Percentiles rank a stretch among this genome's conserved stretches.
These are phyloP conservation scores for Dermatemys mawii DNA, from an alignment of 2,113 vertebrate genomes.

Conservation along the genomic window DNA sequence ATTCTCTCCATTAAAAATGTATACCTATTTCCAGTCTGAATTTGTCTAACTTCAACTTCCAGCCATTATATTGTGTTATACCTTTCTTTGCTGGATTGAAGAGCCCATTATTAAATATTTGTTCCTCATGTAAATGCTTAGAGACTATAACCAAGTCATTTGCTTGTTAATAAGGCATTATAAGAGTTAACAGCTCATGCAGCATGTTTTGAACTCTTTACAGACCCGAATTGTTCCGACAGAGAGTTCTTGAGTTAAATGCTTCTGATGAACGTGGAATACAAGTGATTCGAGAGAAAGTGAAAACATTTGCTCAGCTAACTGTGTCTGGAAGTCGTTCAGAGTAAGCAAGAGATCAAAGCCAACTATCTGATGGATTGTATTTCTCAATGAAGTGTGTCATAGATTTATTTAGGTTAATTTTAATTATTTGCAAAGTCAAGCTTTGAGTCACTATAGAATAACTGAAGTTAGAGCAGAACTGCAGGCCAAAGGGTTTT, in stretches of 20 bases:
- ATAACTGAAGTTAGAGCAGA: background rate
- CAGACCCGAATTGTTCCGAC: constrained; percentile 90
- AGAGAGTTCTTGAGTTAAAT: constrained; percentile 95
- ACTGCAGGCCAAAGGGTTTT: background rate
- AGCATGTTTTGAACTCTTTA: constrained; percentile 41
- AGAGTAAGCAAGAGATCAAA: constrained; percentile 86
- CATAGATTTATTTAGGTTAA: background rate
- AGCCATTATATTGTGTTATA: background rate
- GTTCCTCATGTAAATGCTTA: background rate
- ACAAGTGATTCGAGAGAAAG: constrained; percentile 95
- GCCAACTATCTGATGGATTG: background rate
- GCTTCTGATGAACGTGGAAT: constrained; percentile 98
- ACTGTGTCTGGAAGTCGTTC: constrained; percentile 89
- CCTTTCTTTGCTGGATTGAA: background rate
- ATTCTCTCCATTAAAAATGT: background rate
- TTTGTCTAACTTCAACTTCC: background rate
- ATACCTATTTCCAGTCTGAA: background rate
- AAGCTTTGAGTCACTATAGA: background rate
- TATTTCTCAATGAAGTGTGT: background rate
- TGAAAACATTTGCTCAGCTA: constrained; percentile 95
- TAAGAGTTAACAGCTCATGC: background rate
- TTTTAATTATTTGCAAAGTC: background rate
- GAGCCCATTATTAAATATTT: background rate
- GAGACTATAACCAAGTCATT: background rate
- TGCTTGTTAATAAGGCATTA: background rate